Percentiles rank a stretch among this genome's conserved stretches.
phyloP scores from a whole-genome alignment of 2,888 invertebrate genomes.

The Pseudococcus jackbeardsleyi region DNA sequence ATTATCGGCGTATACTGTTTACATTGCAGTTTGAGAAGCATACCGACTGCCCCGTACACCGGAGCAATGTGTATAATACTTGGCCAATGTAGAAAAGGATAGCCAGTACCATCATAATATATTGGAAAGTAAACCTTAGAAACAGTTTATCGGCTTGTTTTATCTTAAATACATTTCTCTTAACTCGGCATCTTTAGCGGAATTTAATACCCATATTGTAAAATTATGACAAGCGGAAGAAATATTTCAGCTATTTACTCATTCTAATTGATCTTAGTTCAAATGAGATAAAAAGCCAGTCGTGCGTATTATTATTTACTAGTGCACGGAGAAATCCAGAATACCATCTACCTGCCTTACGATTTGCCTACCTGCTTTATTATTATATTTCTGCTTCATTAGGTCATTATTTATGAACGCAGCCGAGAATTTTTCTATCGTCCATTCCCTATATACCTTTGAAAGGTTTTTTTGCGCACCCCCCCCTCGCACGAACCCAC shows the following conservation, averaged over 20 bases:
- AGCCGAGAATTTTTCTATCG: background rate
- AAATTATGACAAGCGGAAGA: conserved; percentile 63
- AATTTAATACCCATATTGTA: conserved; percentile 63
- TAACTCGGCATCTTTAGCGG: conserved; percentile 62
- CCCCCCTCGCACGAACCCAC: background rate
- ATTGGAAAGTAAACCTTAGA: conserved; percentile 60
- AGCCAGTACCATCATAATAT: conserved; percentile 51
- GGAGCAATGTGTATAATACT: background rate
- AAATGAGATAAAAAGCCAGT: conserved; percentile 62
- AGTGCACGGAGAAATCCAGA: conserved; percentile 58
- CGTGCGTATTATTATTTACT: conserved; percentile 63
- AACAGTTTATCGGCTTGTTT: conserved; percentile 62
- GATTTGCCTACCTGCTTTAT: conserved; percentile 61
- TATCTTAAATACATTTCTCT: conserved; percentile 62
- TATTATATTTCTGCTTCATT: conserved; percentile 62
- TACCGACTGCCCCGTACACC: background rate
- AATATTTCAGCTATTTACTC: conserved; percentile 63
- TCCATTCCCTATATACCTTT: background rate
- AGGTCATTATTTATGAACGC: conserved; percentile 58
- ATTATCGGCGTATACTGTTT: conserved; percentile 26
- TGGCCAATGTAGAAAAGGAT: conserved; percentile 49
- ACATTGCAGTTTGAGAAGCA: conserved; percentile 42
- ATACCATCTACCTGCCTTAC: conserved; percentile 62
- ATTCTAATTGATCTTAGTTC: conserved; percentile 62
- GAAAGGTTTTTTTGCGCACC: background rate